Evolutionary conservation across 2,797 vertebrate genomes (phyloP).

Genomic region (Bucorvus abyssinicus): DNA sequence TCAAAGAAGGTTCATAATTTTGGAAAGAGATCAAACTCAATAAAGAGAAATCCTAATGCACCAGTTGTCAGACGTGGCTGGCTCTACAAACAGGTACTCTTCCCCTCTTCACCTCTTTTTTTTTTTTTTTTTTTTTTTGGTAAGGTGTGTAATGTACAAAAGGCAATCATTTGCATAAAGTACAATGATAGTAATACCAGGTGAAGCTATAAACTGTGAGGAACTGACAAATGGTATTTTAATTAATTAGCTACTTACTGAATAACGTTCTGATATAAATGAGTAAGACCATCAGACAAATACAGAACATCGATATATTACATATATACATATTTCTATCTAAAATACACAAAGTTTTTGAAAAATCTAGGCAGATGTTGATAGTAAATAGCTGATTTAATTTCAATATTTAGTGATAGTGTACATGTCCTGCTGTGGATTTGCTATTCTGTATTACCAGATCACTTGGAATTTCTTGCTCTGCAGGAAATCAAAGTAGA

Average conservation of each 20-base stretch:
- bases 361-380: not conserved
- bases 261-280: not conserved
- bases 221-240: not conserved
- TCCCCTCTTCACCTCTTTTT: not conserved
- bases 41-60: slow-evolving; percentile 93
- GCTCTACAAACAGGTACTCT: slow-evolving; percentile 96
- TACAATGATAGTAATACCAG: not conserved
- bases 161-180: not conserved
- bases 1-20: slow-evolving; percentile 98
- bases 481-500: not conserved
- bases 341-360: not conserved
- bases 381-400: not conserved
- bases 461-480: not conserved
- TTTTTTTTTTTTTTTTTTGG: not conserved
- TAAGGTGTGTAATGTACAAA: not conserved
- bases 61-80: slow-evolving; percentile 91
- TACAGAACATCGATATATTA: not conserved
- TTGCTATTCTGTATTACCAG: not conserved
- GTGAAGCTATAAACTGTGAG: not conserved
- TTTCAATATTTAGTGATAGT: not conserved
- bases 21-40: slow-evolving; percentile 97
- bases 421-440: not conserved
- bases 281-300: not conserved
- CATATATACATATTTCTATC: not conserved
- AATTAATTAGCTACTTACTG: not conserved